Evolutionary conservation across 2,888 invertebrate genomes (phyloP).

Genomic region (Bugulina stolonifera): DNA sequence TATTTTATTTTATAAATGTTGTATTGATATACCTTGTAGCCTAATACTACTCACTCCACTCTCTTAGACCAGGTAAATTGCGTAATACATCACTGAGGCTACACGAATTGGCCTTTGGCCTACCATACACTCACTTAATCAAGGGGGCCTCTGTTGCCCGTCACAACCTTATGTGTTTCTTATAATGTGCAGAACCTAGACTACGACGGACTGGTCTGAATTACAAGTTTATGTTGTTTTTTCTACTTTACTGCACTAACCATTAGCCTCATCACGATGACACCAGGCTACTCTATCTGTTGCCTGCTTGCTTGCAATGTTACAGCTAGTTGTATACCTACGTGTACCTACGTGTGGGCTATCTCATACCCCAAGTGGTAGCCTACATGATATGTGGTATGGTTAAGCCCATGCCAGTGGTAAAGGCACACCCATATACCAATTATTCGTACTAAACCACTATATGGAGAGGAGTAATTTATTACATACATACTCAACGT

Average conservation of each 20-base stretch:
- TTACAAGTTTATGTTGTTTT: too few relatives aligned
- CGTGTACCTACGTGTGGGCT: too few relatives aligned
- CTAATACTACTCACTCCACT: background rate
- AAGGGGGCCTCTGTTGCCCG: background rate
- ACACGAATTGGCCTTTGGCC: background rate
- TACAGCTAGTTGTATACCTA: too few relatives aligned
- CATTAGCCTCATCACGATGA: background rate
- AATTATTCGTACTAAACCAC: too few relatives aligned
- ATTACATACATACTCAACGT: background rate
- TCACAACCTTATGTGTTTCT: background rate
- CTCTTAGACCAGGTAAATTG: conserved; percentile 1
- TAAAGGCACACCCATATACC: too few relatives aligned
- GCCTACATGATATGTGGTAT: too few relatives aligned
- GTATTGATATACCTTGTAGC: conserved; percentile 21
- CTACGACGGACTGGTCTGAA: too few relatives aligned
- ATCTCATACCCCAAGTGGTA: too few relatives aligned
- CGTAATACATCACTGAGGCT: background rate
- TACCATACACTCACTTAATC: background rate
- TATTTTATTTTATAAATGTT: background rate
- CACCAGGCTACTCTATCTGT: background rate
- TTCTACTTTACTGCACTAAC: conserved; percentile 11
- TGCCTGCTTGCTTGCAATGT: background rate
- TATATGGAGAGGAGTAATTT: too few relatives aligned
- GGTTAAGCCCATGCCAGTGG: too few relatives aligned
- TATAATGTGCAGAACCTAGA: background rate